Conservation (phyloP, 2,888 invertebrate genomes). For the Latheticus oryzae region DNA sequence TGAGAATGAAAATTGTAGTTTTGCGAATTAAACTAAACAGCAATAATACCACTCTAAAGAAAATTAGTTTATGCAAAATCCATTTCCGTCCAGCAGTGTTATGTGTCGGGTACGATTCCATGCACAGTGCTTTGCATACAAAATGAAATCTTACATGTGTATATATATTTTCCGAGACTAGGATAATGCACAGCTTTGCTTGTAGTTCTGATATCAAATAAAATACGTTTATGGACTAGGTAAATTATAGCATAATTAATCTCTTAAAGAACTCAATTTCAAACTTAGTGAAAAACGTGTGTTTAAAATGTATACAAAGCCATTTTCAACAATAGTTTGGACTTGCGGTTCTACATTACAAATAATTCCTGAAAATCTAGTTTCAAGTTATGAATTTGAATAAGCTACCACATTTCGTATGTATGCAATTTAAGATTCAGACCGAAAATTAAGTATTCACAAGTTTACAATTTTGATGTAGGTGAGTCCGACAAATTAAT, state of each 20-base stretch:
- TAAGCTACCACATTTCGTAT: constrained; percentile 23
- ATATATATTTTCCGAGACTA: constrained; percentile 26
- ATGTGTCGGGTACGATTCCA: constrained; percentile 33
- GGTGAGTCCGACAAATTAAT: constrained; percentile 9
- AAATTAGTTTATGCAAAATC: constrained; percentile 42
- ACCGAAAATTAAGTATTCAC: constrained; percentile 27
- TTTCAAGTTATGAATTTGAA: constrained; percentile 30
- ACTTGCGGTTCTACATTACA: constrained; percentile 17
- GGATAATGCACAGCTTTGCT: constrained; percentile 32
- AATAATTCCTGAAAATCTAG: constrained; percentile 25
- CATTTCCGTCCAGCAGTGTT: constrained; percentile 36
- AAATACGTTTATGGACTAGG: constrained; percentile 14
- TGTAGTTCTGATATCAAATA: constrained; percentile 25
- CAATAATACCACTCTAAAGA: constrained; percentile 32
- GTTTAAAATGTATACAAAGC: no score
- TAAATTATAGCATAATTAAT: constrained; percentile 30
- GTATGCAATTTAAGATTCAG: constrained; percentile 28
- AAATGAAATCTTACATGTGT: constrained; percentile 40
- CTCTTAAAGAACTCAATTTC: constrained; percentile 29
- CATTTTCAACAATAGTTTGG: no score
- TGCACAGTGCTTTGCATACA: constrained; percentile 37
- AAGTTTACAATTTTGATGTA: constrained; percentile 17
- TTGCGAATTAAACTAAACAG: constrained; percentile 23
- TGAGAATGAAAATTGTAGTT: constrained; percentile 1
- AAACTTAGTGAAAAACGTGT: no score